Evolutionary conservation across 2,797 vertebrate genomes (phyloP).

Genomic region (Eleutherodactylus coqui): DNA sequence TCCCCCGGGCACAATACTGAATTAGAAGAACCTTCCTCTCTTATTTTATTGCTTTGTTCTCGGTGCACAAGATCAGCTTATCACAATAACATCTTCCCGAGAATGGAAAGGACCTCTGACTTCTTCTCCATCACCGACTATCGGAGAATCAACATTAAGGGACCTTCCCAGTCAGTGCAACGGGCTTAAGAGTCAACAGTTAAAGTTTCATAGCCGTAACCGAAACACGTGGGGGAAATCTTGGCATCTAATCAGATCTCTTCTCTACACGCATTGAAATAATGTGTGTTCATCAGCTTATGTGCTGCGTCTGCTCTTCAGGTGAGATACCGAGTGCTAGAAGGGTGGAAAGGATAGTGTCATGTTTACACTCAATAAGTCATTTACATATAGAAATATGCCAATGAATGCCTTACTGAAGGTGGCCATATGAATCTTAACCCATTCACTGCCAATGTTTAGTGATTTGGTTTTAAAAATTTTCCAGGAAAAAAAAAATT

Average conservation of each 20-base stretch:
- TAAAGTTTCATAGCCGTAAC: not conserved
- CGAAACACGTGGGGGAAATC: conserved; percentile 20
- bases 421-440: too few relatives aligned
- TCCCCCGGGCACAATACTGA: conserved; percentile 2
- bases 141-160: not conserved
- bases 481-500: too few relatives aligned
- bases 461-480: too few relatives aligned
- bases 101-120: not conserved
- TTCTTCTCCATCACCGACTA: not conserved
- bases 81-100: not conserved
- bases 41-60: conserved; percentile 27
- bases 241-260: not conserved
- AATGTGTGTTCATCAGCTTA: conserved; percentile 14
- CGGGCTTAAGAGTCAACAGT: not conserved
- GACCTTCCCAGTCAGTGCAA: not conserved
- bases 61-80: not conserved
- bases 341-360: not conserved
- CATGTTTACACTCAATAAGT: too few relatives aligned
- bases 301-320: not conserved
- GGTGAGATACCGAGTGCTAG: not conserved
- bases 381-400: too few relatives aligned
- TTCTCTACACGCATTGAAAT: not conserved
- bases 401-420: too few relatives aligned
- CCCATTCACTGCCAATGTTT: too few relatives aligned
- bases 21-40: not conserved